These are phyloP conservation scores for Cheilosia urbana DNA, from an alignment of 2,888 invertebrate genomes.

Conservation along the genomic window DNA sequence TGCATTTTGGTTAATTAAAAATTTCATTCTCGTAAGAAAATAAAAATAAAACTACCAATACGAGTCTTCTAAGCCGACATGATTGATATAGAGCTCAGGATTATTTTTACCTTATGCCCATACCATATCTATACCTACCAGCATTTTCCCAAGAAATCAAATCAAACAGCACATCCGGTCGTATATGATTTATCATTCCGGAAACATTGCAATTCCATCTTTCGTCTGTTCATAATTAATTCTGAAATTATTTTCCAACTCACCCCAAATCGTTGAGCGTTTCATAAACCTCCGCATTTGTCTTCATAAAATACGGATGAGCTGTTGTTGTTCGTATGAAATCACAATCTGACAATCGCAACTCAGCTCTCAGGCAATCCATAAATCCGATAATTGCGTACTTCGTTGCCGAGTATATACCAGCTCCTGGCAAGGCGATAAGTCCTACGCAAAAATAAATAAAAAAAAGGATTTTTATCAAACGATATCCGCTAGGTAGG, in stretches of 20 bases:
- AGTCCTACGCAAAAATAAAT: constrained; percentile 77
- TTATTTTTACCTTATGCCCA: background rate
- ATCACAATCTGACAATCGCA: constrained; percentile 82
- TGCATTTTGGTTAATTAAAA: no score
- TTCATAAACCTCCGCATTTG: constrained; percentile 82
- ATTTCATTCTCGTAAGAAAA: no score
- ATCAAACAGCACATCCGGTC: constrained; percentile 39
- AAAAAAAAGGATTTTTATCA: constrained; percentile 12
- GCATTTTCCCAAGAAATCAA: background rate
- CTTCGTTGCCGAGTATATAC: constrained; percentile 84
- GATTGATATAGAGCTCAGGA: no score
- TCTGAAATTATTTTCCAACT: constrained; percentile 61
- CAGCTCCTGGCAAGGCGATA: constrained; percentile 81
- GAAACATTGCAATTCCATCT: constrained; percentile 7
- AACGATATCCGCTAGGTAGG: no score
- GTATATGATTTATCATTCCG: constrained; percentile 31
- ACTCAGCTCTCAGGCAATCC: constrained; percentile 82
- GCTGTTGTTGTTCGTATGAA: constrained; percentile 82
- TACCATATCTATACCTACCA: no score
- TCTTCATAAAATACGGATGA: constrained; percentile 84
- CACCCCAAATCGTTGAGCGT: constrained; percentile 82
- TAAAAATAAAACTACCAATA: no score
- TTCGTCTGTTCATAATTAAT: constrained; percentile 56
- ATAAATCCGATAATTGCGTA: constrained; percentile 84
- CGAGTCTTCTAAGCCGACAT: no score